Conservation (phyloP, 2,797 vertebrate species). For the Salmo trutta region DNA sequence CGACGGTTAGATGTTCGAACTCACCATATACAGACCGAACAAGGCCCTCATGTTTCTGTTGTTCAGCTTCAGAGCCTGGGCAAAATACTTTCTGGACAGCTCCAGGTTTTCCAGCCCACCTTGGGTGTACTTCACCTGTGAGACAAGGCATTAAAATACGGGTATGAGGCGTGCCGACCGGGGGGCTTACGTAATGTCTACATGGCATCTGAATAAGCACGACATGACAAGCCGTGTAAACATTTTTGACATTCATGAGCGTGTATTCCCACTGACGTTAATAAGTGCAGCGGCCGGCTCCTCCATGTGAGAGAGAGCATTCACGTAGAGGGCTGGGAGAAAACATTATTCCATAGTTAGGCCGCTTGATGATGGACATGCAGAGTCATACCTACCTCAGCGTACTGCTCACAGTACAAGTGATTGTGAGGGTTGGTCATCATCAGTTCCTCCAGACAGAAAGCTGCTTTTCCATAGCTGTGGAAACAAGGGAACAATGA, state of each 20-base stretch:
- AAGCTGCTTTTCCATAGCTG: conserved; percentile 98
- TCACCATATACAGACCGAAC: conserved; percentile 99
- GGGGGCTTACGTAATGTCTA: conserved; percentile 47
- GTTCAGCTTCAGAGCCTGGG: conserved; percentile 97
- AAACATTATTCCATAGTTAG: no score
- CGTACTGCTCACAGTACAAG: conserved; percentile 98
- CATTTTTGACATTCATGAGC: conserved; percentile 40
- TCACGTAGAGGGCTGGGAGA: neutral
- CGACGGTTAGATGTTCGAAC: conserved; percentile 49
- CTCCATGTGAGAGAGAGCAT: conserved; percentile 29
- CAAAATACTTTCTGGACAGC: conserved; percentile 97
- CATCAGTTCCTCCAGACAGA: conserved; percentile 99
- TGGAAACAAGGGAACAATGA: conserved; percentile 49
- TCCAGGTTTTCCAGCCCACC: conserved; percentile 98
- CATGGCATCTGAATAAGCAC: conserved; percentile 63
- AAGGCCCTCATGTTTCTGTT: conserved; percentile 99
- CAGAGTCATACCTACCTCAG: conserved; percentile 83
- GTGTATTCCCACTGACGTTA: conserved; percentile 45
- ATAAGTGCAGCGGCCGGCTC: conserved; percentile 16
- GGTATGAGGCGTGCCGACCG: neutral
- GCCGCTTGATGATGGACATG: conserved; percentile 15
- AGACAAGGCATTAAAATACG: conserved; percentile 54
- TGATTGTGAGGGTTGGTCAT: conserved; percentile 99
- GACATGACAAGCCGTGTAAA: conserved; percentile 54
- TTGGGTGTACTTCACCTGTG: conserved; percentile 98